A percentile compares a stretch with the other conserved stretches of the same genome.
Conservation (phyloP, 2,113 vertebrate genomes). For the Mobula hypostoma region DNA sequence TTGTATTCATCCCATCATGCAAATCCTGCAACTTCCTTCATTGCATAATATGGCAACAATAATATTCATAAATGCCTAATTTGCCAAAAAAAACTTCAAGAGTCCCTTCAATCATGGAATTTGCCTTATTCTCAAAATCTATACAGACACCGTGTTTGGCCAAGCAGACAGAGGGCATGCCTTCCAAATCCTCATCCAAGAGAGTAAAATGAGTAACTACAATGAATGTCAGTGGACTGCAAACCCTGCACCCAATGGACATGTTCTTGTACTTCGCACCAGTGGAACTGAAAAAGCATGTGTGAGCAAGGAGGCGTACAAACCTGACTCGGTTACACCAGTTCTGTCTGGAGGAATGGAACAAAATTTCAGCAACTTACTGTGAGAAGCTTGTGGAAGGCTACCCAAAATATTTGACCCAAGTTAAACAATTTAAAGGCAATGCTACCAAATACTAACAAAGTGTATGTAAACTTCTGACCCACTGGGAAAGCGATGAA, state of each 20-base stretch:
- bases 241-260: background rate
- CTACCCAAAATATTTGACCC: too few relatives aligned
- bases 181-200: background rate
- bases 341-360: too few relatives aligned
- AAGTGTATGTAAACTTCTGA: too few relatives aligned
- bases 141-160: background rate
- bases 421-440: too few relatives aligned
- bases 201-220: background rate
- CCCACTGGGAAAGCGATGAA: too few relatives aligned
- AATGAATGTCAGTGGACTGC: background rate
- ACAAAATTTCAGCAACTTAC: too few relatives aligned
- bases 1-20: too few relatives aligned
- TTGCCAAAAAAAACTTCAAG: background rate
- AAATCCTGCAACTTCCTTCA: background rate
- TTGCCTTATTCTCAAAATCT: background rate
- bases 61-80: background rate
- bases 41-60: background rate
- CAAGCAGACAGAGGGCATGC: background rate
- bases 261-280: background rate
- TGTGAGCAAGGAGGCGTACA: too few relatives aligned
- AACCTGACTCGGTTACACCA: too few relatives aligned
- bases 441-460: too few relatives aligned
- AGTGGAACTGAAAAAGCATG: background rate
- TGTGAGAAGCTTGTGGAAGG: too few relatives aligned
- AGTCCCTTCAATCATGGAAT: background rate